Base-by-base conservation (phyloP, 2,113 vertebrate genomes). In the Oceanodroma tethys region DNA sequence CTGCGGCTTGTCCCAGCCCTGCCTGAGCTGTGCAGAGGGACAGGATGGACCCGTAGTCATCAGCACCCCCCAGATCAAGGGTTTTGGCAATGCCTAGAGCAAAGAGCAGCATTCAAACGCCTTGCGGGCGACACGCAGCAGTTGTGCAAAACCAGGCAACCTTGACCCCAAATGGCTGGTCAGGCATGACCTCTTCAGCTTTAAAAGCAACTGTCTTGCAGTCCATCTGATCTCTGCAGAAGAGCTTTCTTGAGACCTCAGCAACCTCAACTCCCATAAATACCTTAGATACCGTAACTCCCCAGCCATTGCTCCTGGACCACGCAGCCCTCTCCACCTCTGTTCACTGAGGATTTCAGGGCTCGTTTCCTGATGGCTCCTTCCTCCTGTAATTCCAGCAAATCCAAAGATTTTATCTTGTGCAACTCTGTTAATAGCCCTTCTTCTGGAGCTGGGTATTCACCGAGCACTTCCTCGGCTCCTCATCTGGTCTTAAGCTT, bases 81-180 rank as follows among this genome's bases (percentile, higher is more conserved):
- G 42, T 4, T 47, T 32, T 15, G 36, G 30, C 29, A 58, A 26
- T 1, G 7, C 36, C 13, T 7, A 8, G 17, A 27, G n/a, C 20
- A 27, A n/a, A 81, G 18, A 52, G 47, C 26, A 62, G 26, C 47
- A 6, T 26, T 34, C 47, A 42, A 29, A 52, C 0, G 0, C 11
- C 5, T 0, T 4, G 4, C 7, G 0, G 59, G 29, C 2, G 0
- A 56, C 43, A 3, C 1, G 9, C 10, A 47, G 21, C 30, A 8
- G n/a, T 8, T 60, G 42, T 5, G 15, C 2, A 2, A 52, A 68
- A 42, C 22, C 34, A 70, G 7, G 11, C 60, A 47, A 63, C 12
- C 52, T 48, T 50, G 45, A 38, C 47, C 25, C 15, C 30, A 43
- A 36, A 30, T 0, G 6, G 58, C 16, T 0, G 2, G 43, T 26